Evolutionary conservation across 2,888 invertebrate genomes (phyloP).

Genomic region (Endotricha flammealis): DNA sequence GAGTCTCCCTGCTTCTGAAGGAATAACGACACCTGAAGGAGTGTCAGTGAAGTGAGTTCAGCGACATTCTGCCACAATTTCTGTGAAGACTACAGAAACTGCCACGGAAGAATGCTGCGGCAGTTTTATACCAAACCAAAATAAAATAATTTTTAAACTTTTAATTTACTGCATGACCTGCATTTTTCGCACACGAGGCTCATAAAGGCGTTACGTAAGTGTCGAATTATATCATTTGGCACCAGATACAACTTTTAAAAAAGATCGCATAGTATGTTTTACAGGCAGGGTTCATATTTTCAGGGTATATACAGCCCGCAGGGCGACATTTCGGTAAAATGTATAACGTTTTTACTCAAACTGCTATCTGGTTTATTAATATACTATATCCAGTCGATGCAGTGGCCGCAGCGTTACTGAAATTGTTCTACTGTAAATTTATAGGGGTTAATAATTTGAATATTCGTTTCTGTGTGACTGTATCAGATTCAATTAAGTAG

Average conservation of each 20-base stretch:
- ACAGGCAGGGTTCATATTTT: constrained; percentile 34
- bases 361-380: constrained; percentile 64
- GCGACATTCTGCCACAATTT: no score
- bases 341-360: constrained; percentile 48
- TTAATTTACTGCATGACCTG: no score
- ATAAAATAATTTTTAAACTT: no score
- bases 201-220: constrained; percentile 40
- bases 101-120: no score
- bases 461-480: constrained; percentile 28
- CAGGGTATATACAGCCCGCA: constrained; percentile 44
- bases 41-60: no score
- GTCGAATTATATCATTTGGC: constrained; percentile 61
- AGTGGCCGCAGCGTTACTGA: constrained; percentile 46
- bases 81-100: no score
- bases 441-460: constrained; percentile 48
- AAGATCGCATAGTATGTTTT: constrained; percentile 53
- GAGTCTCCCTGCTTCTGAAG: no score
- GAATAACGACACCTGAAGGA: no score
- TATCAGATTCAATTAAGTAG: constrained; percentile 23
- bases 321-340: constrained; percentile 50
- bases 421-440: constrained; percentile 47
- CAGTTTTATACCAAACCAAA: no score
- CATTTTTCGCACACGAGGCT: constrained; percentile 41
- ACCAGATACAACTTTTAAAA: constrained; percentile 48
- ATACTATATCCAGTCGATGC: constrained; percentile 56